A percentile compares a stretch with the other conserved stretches of the same genome.
These are phyloP conservation scores for Panurus biarmicus DNA, from an alignment of 2,113 vertebrate genomes.

Conservation along the genomic window DNA sequence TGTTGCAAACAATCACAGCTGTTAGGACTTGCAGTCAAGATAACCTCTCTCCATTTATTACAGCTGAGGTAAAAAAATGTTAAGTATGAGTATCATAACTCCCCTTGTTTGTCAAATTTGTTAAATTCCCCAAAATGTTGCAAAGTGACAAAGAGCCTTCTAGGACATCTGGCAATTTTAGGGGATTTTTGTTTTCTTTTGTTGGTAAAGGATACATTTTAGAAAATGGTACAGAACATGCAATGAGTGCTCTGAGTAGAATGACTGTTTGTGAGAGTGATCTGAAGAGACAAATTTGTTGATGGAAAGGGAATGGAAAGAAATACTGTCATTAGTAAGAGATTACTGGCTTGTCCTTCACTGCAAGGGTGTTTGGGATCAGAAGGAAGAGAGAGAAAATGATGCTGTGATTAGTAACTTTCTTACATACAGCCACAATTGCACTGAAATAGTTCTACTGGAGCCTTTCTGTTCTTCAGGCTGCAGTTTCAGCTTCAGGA, in stretches of 20 bases:
- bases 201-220: not conserved
- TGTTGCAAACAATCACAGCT: not conserved
- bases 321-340: not conserved
- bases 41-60: not conserved
- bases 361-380: not conserved
- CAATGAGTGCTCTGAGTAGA: not conserved
- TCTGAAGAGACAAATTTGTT: not conserved
- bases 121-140: not conserved
- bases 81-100: not conserved
- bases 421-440: not conserved
- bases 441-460: not conserved
- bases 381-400: not conserved
- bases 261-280: not conserved
- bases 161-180: not conserved
- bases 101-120: not conserved
- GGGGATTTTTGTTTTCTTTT: not conserved
- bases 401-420: not conserved
- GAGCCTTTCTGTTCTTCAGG: not conserved
- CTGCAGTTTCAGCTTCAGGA: not conserved
- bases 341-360: not conserved
- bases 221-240: not conserved
- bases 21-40: not conserved
- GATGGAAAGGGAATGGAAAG: not conserved
- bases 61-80: not conserved
- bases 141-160: not conserved